These are phyloP conservation scores for Caenorhabditis brenneri DNA, from an alignment of 1,140 invertebrate species.

Conservation along the genomic window DNA sequence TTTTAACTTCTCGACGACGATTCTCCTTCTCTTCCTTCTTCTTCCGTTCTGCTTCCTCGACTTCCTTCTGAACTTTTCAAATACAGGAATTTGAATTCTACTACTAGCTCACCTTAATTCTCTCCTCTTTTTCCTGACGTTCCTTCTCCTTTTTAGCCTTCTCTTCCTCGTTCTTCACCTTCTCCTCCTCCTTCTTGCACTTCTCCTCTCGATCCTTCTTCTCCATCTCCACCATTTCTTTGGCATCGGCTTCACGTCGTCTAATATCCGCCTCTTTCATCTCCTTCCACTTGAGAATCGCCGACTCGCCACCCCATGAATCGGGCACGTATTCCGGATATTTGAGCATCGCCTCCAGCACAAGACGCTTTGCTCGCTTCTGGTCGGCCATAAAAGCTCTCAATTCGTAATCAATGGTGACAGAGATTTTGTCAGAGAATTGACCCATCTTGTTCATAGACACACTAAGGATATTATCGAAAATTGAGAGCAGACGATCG, in stretches of 20 bases:
- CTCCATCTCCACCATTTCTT: background rate
- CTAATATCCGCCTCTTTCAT: slow-evolving; percentile 29
- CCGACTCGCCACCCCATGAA: slow-evolving; percentile 11
- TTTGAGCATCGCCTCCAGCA: background rate
- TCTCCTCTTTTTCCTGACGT: background rate
- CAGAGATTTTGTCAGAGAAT: background rate
- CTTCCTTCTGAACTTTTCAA: background rate
- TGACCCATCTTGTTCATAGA: background rate
- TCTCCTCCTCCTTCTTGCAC: background rate
- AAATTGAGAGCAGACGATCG: background rate
- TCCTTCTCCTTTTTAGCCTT: slow-evolving; percentile 19
- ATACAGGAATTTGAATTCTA: background rate
- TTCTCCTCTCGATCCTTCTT: background rate
- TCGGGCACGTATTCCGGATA: slow-evolving; percentile 1
- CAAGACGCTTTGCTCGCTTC: background rate
- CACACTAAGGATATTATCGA: background rate
- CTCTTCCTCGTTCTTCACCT: background rate
- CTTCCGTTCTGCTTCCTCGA: slow-evolving; percentile 11
- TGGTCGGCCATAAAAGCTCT: slow-evolving; percentile 19
- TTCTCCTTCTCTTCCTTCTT: slow-evolving; percentile 37
- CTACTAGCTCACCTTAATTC: background rate
- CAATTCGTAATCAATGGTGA: background rate
- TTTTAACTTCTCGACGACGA: background rate
- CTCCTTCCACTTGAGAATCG: slow-evolving; percentile 34
- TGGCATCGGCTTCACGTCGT: background rate